Conservation (phyloP, 2,888 invertebrate genomes). For the Limnephilus rhombicus region DNA sequence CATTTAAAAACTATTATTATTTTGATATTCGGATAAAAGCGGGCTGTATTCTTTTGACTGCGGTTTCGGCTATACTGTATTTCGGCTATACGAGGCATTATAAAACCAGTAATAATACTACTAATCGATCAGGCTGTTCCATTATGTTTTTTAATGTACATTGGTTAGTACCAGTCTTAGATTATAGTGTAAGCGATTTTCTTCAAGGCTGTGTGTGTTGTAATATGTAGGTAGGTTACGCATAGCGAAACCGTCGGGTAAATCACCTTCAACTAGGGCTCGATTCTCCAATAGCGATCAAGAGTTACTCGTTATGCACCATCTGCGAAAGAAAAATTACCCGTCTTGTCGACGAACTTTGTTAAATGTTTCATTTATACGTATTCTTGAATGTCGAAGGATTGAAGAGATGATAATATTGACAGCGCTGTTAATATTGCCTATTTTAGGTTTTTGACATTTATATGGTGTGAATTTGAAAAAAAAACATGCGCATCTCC, state of each 20-base stretch:
- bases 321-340: no score
- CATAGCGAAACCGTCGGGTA: background rate
- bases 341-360: no score
- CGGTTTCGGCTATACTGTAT: background rate
- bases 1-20: background rate
- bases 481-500: no score
- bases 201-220: background rate
- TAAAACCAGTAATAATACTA: background rate
- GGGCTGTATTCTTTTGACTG: background rate
- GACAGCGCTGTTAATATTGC: no score
- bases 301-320: no score
- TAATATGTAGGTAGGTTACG: background rate
- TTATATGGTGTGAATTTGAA: no score
- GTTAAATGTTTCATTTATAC: no score
- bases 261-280: background rate
- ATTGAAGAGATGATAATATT: no score
- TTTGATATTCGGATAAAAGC: background rate
- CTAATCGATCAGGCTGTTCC: background rate
- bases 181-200: background rate
- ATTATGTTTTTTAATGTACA: no score
- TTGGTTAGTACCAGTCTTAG: background rate
- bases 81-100: background rate
- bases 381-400: no score
- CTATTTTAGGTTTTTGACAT: no score
- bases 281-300: no score